These are phyloP conservation scores for Distichodus sexfasciatus DNA, from an alignment of 2,797 vertebrate species.

Conservation along the genomic window DNA sequence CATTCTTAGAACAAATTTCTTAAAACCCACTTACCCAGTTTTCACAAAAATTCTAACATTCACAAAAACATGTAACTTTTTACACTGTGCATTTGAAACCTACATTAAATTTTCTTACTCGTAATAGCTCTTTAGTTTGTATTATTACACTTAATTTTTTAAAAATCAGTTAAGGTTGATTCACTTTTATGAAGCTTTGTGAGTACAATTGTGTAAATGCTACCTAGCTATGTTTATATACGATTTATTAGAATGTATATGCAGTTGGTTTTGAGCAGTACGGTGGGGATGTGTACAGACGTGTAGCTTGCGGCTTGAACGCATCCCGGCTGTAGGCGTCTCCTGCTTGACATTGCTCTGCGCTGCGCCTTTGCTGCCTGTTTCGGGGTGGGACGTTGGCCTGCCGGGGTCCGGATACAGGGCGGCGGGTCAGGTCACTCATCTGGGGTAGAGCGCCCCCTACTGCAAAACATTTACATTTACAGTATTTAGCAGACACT, in stretches of 20 bases:
- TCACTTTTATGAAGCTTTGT: no score
- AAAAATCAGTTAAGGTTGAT: no score
- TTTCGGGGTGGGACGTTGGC: conserved; percentile 30
- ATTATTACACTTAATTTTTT: no score
- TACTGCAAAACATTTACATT: conserved; percentile 59
- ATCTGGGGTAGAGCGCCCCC: conserved; percentile 71
- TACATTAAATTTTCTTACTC: no score
- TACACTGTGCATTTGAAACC: no score
- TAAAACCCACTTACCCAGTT: no score
- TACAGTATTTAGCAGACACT: not conserved
- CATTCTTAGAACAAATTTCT: no score
- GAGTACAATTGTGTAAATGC: no score
- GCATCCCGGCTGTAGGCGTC: conserved; percentile 80
- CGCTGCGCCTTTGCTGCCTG: conserved; percentile 75
- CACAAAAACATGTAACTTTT: no score
- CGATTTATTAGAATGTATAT: not conserved
- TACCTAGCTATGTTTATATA: no score
- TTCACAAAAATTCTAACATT: no score
- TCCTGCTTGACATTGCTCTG: conserved; percentile 77
- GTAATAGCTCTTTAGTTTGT: no score
- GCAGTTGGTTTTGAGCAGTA: not conserved
- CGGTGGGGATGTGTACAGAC: conserved; percentile 75
- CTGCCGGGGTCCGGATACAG: conserved; percentile 30
- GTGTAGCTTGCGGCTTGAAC: conserved; percentile 77
- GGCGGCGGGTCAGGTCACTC: conserved; percentile 53